A percentile compares a stretch with the other conserved stretches of the same genome.
Evolutionary conservation across 1,140 invertebrate genomes (phyloP).

Genomic region (Calliphora vicina): DNA sequence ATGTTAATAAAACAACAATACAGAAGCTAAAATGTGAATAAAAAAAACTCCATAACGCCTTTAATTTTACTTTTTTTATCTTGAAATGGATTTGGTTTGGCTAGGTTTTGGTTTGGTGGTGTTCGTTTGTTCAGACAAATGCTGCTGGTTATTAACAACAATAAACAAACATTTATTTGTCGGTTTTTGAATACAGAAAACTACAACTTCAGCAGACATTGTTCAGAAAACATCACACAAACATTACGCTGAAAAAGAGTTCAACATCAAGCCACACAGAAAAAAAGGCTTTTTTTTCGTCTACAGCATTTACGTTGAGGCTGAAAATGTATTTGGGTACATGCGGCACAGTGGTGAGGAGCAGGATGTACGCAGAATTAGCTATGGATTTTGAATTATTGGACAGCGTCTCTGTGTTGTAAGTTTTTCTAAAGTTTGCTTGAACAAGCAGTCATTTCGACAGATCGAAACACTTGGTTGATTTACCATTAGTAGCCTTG

Average conservation of each 20-base stretch:
- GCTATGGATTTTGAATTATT: no score
- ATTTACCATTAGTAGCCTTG: no score
- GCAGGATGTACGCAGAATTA: not conserved
- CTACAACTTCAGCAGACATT: not conserved
- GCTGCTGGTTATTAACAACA: conserved; percentile 17
- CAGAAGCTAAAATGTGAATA: conserved; percentile 25
- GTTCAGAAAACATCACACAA: not conserved
- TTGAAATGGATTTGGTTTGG: not conserved
- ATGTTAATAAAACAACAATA: not conserved
- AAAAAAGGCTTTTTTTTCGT: no score
- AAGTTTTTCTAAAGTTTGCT: no score
- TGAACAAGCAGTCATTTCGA: no score
- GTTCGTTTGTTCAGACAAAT: not conserved
- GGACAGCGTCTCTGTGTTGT: no score
- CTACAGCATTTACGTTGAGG: not conserved
- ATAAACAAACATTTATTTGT: conserved; percentile 14
- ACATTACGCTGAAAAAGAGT: not conserved
- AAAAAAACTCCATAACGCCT: conserved; percentile 30
- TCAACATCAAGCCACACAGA: no score
- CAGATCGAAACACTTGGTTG: no score
- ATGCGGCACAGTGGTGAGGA: not conserved
- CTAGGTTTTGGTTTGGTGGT: not conserved
- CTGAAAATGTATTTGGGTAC: not conserved
- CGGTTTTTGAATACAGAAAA: not conserved
- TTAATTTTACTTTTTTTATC: not conserved